Evolutionary conservation across 2,797 vertebrate species (phyloP), one percentile per base, ranked within the genome.

Genomic region (Lutra lutra): DNA sequence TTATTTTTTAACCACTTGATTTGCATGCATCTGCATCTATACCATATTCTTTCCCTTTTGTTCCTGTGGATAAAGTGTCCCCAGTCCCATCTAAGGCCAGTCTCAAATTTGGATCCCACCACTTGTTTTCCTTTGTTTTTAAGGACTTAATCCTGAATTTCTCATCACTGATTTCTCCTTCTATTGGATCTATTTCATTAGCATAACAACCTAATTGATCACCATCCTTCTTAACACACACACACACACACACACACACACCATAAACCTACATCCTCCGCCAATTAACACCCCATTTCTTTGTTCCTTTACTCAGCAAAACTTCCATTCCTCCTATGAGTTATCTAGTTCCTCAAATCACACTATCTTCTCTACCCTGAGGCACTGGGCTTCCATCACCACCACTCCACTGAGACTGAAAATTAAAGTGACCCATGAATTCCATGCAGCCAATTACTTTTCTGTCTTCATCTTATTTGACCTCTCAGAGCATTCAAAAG

Each of bases 221-320:
- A 40, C n/a, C 27, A 25, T 62, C 14, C n/a, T 20, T 64, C 7
- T 60, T 3, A 27, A 75, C 38, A 72, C 62, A 82, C 62, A 82
- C 38, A 5, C 20, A 56, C 17, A 0, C 43, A 3, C 4, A 15
- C 43, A 14, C 17, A 0, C 17, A 4, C 35, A 80, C n/a, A 3
- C 29, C 56, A 9, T 18, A 73, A 18, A 73, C 64, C 29, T 32
- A 43, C 2, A 2, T 25, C 56, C 43, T 77, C 58, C 25, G 5
- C n/a, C 7, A 29, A 23, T 86, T 79, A 56, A 5, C 17, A 64
- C 13, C 7, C 4, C 46, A 95, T 79, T 60, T 86, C 40, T 79
- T 43, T 85, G 62, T 40, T 29, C 21, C 40, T 35, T 91, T 64
- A 86, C n/a, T 72, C 35, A 91, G 43, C 43, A 91, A 70, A 86